Evolutionary conservation across 2,888 invertebrate species (phyloP).

Genomic region (Platerodrilus igneus): DNA sequence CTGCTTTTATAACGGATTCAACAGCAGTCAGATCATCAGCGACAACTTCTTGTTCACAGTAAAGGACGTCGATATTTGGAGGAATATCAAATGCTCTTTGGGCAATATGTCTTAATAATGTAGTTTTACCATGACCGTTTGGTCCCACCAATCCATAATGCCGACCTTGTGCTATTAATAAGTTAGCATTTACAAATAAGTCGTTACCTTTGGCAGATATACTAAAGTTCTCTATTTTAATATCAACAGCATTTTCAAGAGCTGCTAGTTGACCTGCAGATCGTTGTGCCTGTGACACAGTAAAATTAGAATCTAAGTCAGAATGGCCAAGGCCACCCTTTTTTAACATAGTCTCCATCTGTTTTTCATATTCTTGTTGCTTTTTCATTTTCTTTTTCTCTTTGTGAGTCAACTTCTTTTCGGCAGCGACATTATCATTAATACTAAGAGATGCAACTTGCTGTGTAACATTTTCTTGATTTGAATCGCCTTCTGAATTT

Average conservation of each 20-base stretch:
- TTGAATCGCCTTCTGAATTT: too few relatives aligned
- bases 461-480: constrained; percentile 14
- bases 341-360: constrained; percentile 77
- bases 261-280: constrained; percentile 71
- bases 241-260: constrained; percentile 91
- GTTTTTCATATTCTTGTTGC: constrained; percentile 81
- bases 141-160: constrained; percentile 98
- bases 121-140: constrained; percentile 99
- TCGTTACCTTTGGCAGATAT: constrained; percentile 97
- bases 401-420: constrained; percentile 82
- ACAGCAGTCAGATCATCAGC: constrained; percentile 93
- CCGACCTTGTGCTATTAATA: constrained; percentile 88
- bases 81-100: constrained; percentile 89
- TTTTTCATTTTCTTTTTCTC: constrained; percentile 90
- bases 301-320: constrained; percentile 89
- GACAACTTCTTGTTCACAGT: constrained; percentile 97
- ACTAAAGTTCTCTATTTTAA: constrained; percentile 97
- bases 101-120: constrained; percentile 87
- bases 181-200: constrained; percentile 90
- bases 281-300: constrained; percentile 82
- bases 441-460: constrained; percentile 10
- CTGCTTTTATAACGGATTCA: constrained; percentile 88
- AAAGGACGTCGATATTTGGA: constrained; percentile 89
- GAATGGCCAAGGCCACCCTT: constrained; percentile 88
- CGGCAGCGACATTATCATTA: constrained; percentile 9